Evolutionary conservation across 2,797 vertebrate genomes (phyloP).

Genomic region (Coendou prehensilis): DNA sequence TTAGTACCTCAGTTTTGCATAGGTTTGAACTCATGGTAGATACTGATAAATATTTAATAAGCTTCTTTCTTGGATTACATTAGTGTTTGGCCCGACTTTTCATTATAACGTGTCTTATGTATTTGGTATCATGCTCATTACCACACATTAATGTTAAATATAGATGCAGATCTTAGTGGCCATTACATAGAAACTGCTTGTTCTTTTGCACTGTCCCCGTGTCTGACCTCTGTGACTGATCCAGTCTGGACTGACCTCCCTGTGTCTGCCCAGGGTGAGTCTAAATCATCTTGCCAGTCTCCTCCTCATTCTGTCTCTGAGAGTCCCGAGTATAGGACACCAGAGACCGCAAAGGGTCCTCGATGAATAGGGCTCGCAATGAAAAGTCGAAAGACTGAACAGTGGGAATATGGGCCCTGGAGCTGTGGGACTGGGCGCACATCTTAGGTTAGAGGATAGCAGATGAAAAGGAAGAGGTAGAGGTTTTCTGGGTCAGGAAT

Average conservation of each 20-base stretch:
- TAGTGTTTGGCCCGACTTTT: not conserved
- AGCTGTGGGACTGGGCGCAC: not conserved
- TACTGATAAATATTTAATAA: constrained; percentile 58
- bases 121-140: not conserved
- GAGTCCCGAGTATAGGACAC: not conserved
- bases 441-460: not conserved
- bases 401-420: not conserved
- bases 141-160: not conserved
- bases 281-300: not conserved
- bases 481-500: not conserved
- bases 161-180: not conserved
- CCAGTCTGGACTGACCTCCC: not conserved
- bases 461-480: not conserved
- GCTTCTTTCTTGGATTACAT: not conserved
- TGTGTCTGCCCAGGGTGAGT: not conserved
- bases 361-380: not conserved
- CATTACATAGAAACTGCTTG: not conserved
- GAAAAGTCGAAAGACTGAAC: not conserved
- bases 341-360: not conserved
- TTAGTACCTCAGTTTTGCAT: constrained; percentile 36
- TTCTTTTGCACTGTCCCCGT: not conserved
- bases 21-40: not conserved
- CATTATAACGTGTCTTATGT: not conserved
- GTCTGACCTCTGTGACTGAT: not conserved
- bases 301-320: not conserved